A percentile compares a stretch with the other conserved stretches of the same genome.
Conservation (phyloP, 2,888 invertebrate species). For the Drosophila barbarae region DNA sequence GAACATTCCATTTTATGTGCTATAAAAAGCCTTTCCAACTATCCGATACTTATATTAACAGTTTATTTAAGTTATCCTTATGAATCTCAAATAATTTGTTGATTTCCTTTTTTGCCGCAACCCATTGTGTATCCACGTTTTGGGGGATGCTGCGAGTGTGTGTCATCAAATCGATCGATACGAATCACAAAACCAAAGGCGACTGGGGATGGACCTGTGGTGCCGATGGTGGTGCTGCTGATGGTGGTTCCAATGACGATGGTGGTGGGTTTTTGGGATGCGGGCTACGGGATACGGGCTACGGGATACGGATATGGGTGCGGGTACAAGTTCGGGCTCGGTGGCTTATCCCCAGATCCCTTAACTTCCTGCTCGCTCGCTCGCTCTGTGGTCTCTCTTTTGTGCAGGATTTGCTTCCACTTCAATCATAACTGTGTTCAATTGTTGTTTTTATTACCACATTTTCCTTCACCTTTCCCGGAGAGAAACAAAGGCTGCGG, state of each 20-base stretch:
- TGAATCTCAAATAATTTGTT: conserved; percentile 20
- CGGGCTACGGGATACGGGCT: not conserved
- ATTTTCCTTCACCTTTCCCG: conserved; percentile 65
- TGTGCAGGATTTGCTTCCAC: conserved; percentile 60
- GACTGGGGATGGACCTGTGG: conserved; percentile 30
- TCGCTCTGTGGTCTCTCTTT: conserved; percentile 9
- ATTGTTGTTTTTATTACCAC: conserved; percentile 75
- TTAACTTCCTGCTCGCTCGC: conserved; percentile 24
- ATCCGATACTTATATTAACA: not conserved
- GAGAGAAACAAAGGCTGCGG: conserved; percentile 28
- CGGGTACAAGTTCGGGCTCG: conserved; percentile 1
- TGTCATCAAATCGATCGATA: conserved; percentile 67
- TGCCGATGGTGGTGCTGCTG: conserved; percentile 28
- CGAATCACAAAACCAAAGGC: conserved; percentile 68
- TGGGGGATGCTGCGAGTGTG: not conserved
- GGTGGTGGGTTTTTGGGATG: conserved; percentile 15
- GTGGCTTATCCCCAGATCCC: conserved; percentile 50
- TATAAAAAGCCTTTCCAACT: not conserved
- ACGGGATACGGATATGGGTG: not conserved
- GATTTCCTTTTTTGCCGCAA: conserved; percentile 22
- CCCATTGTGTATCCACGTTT: conserved; percentile 49
- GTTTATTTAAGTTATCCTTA: conserved; percentile 3
- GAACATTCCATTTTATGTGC: not conserved
- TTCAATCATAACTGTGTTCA: conserved; percentile 75
- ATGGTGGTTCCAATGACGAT: conserved; percentile 9